Evolutionary conservation across 2,888 invertebrate genomes (phyloP), one percentile per base, ranked within the genome.

Genomic region (Cephus rjabovi): DNA sequence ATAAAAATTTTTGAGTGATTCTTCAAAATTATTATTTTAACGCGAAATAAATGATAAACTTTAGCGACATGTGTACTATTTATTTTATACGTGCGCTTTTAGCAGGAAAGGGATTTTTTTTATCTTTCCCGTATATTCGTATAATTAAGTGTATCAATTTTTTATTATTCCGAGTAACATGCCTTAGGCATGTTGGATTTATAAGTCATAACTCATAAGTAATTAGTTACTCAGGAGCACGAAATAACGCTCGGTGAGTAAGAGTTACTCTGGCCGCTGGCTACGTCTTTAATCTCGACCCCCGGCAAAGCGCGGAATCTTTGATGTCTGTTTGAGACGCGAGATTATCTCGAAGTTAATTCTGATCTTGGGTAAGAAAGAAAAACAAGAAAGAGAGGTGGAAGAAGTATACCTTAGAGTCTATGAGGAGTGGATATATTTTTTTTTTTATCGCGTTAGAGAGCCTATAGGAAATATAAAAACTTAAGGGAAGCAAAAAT

Each of bases 161-260:
- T 34, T 34, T 34, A 34, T 34, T 34, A 34, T 34, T 34, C 34
- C 0, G 71, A 3, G 71, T 9, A 1, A 12, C 34, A 12, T 34
- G 31, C 71, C 31, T 34, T 4, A 31, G 30, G 37, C n/a, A 34
- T 56, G 33, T 30, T 68, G 75, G 30, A 34, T 34, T 33, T 4
- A 34, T 74, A 74, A 74, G 34, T 74, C 34, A 74, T 74, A 74
- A 34, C 23, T 74, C 34, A 74, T 74, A 74, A 74, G 35, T 74
- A 34, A 74, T 74, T 35, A 74, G 35, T 34, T 74, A 74, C 34
- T 34, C 23, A 11, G 35, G 35, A 74, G 74, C 74, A 35, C n/a
- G n/a, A 35, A 34, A 74, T 34, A 74, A 56, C 40, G 40, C 23
- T 56, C 40, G 74, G 34, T 15, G 74, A 74, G 34, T 34, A 23